phyloP scores from a whole-genome alignment of 2,888 invertebrate genomes.

The Cylloceria caligata region DNA sequence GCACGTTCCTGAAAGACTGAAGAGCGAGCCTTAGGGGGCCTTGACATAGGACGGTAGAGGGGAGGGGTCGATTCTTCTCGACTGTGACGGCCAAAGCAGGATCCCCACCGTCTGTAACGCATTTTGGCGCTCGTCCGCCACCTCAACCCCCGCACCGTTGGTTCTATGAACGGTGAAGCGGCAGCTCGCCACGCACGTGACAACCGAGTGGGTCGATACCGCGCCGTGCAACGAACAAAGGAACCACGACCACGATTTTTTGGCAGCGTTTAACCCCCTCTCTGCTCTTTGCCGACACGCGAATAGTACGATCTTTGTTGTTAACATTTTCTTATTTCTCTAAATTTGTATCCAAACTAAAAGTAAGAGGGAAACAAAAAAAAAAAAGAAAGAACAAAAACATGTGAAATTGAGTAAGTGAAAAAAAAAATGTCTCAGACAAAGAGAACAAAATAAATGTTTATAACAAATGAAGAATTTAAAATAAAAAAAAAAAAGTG shows the following conservation, averaged over 20 bases:
- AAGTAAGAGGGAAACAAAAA: background rate
- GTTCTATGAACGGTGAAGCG: slow-evolving; percentile 22
- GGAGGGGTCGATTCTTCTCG: slow-evolving; percentile 31
- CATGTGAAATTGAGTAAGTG: no score
- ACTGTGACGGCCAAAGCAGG: slow-evolving; percentile 13
- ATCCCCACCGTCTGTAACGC: slow-evolving; percentile 23
- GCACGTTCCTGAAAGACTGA: slow-evolving; percentile 32
- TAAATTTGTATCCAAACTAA: background rate
- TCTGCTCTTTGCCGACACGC: background rate
- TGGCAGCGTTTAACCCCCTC: slow-evolving; percentile 29
- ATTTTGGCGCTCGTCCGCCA: slow-evolving; percentile 33
- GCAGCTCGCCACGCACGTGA: slow-evolving; percentile 60
- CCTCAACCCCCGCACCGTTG: slow-evolving; percentile 9
- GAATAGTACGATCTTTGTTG: background rate
- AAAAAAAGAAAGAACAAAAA: background rate
- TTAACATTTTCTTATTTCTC: background rate
- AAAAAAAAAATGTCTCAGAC: no score
- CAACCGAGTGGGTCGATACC: slow-evolving; percentile 56
- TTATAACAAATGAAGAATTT: background rate
- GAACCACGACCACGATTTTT: slow-evolving; percentile 55
- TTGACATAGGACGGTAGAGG: background rate
- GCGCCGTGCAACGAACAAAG: slow-evolving; percentile 55
- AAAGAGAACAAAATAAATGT: background rate
- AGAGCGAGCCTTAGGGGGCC: slow-evolving; percentile 21
- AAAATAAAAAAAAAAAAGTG: background rate